Conservation (phyloP, 2,797 vertebrate genomes). For the Telmatherina bonti region DNA sequence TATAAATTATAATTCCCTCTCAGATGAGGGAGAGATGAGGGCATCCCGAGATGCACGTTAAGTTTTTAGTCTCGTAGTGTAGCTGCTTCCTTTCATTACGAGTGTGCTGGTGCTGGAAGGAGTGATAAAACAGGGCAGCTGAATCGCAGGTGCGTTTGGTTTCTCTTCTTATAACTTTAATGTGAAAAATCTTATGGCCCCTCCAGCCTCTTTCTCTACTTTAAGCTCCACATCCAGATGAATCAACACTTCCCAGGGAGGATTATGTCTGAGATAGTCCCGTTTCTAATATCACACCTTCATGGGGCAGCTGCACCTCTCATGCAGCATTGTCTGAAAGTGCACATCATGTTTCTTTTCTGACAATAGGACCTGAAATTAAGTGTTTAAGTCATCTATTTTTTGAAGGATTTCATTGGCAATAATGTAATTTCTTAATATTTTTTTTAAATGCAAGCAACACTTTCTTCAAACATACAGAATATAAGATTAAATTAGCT, state of each 20-base stretch:
- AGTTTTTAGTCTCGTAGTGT: neutral
- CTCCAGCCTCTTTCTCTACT: neutral
- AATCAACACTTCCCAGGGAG: neutral
- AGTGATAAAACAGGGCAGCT: neutral
- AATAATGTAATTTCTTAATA: neutral
- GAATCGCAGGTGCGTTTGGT: neutral
- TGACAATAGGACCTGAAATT: neutral
- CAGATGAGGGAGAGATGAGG: no score
- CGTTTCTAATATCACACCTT: neutral
- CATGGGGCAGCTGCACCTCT: neutral
- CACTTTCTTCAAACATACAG: neutral
- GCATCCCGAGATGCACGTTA: neutral
- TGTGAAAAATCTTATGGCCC: neutral
- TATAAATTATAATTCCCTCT: no score
- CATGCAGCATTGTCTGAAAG: constrained; percentile 1
- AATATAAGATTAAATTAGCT: neutral
- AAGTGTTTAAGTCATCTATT: neutral
- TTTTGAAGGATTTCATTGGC: neutral
- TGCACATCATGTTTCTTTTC: neutral
- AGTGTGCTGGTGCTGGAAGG: neutral
- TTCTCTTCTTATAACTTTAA: neutral
- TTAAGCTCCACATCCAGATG: neutral
- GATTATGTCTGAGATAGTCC: neutral
- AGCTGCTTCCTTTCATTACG: neutral
- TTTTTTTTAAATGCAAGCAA: neutral